These are phyloP conservation scores for Cromileptes altivelis DNA, from an alignment of 2,113 vertebrate genomes.

Conservation along the genomic window DNA sequence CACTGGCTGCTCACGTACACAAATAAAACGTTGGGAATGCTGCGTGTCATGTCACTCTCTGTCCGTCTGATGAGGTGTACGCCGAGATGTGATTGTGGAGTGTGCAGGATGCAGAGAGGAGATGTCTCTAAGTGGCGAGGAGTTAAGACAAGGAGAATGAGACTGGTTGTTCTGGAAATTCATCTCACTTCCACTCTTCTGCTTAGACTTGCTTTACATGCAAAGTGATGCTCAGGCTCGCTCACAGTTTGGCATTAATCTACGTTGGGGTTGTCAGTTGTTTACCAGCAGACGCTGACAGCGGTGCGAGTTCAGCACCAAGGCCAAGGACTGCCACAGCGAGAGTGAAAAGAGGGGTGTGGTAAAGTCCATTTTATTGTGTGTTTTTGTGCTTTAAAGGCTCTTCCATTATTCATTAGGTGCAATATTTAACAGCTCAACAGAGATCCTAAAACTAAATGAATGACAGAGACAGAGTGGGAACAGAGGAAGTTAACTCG, in stretches of 20 bases:
- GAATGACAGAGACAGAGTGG: conserved; percentile 5
- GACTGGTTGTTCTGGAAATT: conserved; percentile 24
- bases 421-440: not conserved
- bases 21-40: conserved; percentile 21
- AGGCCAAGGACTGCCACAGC: conserved; percentile 18
- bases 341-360: not conserved
- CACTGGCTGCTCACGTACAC: not conserved
- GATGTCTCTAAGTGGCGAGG: not conserved
- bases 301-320: conserved; percentile 36
- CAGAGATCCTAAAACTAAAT: not conserved
- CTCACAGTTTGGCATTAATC: conserved; percentile 35
- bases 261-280: conserved; percentile 26
- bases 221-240: conserved; percentile 1
- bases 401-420: not conserved
- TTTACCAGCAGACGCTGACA: conserved; percentile 48
- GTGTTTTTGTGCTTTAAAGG: not conserved
- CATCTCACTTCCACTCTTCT: conserved; percentile 9
- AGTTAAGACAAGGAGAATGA: not conserved
- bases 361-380: not conserved
- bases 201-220: conserved; percentile 33
- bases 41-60: not conserved
- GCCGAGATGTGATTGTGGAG: not conserved
- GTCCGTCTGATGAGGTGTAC: conserved; percentile 40
- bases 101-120: conserved; percentile 2
- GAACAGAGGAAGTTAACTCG: not conserved